phyloP scores from a whole-genome alignment of 2,113 vertebrate genomes.

The Alethe castanea region DNA sequence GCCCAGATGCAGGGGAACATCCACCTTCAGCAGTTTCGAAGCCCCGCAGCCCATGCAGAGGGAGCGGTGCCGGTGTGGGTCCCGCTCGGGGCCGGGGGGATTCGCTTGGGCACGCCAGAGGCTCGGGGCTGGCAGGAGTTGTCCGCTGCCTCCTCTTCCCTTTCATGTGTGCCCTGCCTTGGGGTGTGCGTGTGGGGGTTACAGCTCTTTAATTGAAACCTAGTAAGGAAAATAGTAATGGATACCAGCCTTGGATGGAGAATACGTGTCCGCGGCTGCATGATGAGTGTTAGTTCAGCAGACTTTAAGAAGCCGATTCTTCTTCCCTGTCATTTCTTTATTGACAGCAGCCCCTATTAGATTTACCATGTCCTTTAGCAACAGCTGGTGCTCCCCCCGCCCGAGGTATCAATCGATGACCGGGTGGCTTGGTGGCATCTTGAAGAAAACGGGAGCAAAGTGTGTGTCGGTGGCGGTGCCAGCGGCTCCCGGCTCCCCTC shows the following conservation, averaged over 20 bases:
- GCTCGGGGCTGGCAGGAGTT: neutral
- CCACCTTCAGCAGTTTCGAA: fast-evolving
- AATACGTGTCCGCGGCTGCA: slow-evolving; percentile 71
- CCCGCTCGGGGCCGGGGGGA: neutral
- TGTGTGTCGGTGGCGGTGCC: neutral
- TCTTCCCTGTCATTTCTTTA: slow-evolving; percentile 69
- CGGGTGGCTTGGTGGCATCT: slow-evolving; percentile 47
- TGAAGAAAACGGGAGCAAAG: neutral
- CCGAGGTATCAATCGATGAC: slow-evolving; percentile 46
- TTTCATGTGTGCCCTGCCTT: neutral
- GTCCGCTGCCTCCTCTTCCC: neutral
- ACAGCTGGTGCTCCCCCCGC: slow-evolving; percentile 16
- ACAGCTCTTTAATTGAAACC: slow-evolving; percentile 70
- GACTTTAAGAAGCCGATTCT: slow-evolving; percentile 62
- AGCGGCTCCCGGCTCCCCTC: neutral
- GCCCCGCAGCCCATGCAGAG: neutral
- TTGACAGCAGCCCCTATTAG: slow-evolving; percentile 61
- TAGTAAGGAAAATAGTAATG: slow-evolving; percentile 70
- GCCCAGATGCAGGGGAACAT: neutral
- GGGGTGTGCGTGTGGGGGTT: neutral
- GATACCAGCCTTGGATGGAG: slow-evolving; percentile 67
- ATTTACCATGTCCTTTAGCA: slow-evolving; percentile 58
- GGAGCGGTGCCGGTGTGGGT: neutral
- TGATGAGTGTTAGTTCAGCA: slow-evolving; percentile 77
- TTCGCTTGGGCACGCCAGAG: neutral